Evolutionary conservation across 2,797 vertebrate species (phyloP).

Genomic region (Macrochelys suwanniensis): DNA sequence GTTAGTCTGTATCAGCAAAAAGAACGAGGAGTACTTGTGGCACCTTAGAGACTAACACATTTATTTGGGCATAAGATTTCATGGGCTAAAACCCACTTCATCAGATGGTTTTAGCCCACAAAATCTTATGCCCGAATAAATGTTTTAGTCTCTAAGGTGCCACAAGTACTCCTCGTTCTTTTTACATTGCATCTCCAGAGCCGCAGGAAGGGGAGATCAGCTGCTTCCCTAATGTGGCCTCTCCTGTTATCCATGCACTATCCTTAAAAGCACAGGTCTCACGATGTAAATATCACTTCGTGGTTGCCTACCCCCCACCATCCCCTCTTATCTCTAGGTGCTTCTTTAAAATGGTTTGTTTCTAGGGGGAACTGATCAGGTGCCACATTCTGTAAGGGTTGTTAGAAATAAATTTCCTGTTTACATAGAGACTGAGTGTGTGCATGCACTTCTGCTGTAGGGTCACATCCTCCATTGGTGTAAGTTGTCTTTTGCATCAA

Average conservation of each 20-base stretch:
- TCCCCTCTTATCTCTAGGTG: background rate
- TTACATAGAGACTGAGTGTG: background rate
- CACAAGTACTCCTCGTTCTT: too few species aligned
- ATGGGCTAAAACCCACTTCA: too few species aligned
- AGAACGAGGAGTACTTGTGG: too few species aligned
- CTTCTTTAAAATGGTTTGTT: background rate
- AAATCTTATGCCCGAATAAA: too few species aligned
- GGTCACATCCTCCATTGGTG: background rate
- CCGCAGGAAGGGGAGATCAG: background rate
- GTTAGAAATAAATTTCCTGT: background rate
- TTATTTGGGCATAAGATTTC: too few species aligned
- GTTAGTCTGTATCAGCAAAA: too few species aligned
- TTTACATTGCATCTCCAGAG: background rate
- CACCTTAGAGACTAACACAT: too few species aligned
- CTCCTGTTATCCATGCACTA: background rate
- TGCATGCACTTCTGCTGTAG: background rate
- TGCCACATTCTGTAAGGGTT: background rate
- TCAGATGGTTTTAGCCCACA: too few species aligned
- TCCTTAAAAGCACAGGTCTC: background rate
- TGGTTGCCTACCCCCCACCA: background rate
- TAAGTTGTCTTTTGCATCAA: background rate
- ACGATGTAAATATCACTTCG: background rate
- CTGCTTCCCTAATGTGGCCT: background rate
- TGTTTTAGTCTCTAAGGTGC: too few species aligned
- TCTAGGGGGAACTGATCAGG: background rate